Evolutionary conservation across 2,888 invertebrate species (phyloP), one percentile per base, ranked within the genome.

Genomic region (Nipponacmea schrenckii): DNA sequence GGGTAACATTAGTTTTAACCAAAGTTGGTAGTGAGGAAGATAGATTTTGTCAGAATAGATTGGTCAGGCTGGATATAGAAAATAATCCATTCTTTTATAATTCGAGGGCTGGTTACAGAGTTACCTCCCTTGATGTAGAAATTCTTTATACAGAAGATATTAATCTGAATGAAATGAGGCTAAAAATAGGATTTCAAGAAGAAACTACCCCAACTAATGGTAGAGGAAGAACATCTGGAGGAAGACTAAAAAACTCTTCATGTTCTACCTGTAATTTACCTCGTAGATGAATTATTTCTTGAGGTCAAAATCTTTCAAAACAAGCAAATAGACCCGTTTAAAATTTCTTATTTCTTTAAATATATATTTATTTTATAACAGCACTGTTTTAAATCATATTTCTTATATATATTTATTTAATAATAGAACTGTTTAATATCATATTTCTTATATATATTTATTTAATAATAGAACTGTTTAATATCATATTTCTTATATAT

Each of bases 71-170:
- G 66, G 66, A 66, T 66, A 45, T 48, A 17, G 27, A 46, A 8
- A 46, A 66, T 17, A 66, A 66, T 48, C 45, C 14, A 17, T 66
- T 66, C 46, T 45, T 66, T 45, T 45, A 10, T 27, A n/a, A n/a
- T 14, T 17, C n/a, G 3, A 12, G 48, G 27, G 45, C 2, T 15
- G 17, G 20, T 17, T 66, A 24, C 24, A n/a, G 20, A 17, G 27
- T 48, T 20, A 26, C 45, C 17, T 45, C 66, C 24, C 66, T 45
- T 12, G 26, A 45, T n/a, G 48, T 66, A 12, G 66, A 66, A 45
- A 48, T 66, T 17, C 48, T 66, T 48, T 66, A 66, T 24, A 66
- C 66, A 17, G 66, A 66, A 27, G 45, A 66, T 31, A 48, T 66
- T n/a, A 48, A 66, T 45, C 45, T 66, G 10, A 20, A 7, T 8